Percentiles rank a stretch among this genome's conserved stretches.
Evolutionary conservation across 2,888 invertebrate genomes (phyloP).

Genomic region (Criorhina ranunculi): DNA sequence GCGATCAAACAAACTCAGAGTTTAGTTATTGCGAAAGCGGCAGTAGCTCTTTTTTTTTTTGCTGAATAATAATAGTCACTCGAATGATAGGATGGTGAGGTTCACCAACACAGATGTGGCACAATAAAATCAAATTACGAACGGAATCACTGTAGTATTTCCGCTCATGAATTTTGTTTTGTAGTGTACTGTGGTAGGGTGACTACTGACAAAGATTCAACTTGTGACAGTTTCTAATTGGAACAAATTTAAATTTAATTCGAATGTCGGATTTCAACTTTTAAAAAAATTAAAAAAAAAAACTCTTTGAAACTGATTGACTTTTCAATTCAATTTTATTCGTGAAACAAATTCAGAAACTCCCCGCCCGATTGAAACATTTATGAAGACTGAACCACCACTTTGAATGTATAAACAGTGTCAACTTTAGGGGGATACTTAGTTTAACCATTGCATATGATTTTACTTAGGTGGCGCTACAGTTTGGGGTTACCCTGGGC

Average conservation of each 20-base stretch:
- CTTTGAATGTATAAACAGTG: no score
- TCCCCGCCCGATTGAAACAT: no score
- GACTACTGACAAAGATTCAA: slow-evolving; percentile 2
- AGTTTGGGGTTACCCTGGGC: no score
- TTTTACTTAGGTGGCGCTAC: no score
- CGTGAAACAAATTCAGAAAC: neutral
- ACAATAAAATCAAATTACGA: slow-evolving; percentile 23
- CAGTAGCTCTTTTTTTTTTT: slow-evolving; percentile 20
- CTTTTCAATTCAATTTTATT: neutral
- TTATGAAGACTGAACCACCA: no score
- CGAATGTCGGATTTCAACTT: slow-evolving; percentile 1
- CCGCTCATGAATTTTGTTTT: slow-evolving; percentile 21
- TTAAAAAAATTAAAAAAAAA: no score
- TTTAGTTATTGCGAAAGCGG: slow-evolving; percentile 45
- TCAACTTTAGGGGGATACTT: no score
- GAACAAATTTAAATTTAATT: slow-evolving; percentile 14
- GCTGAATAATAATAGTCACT: slow-evolving; percentile 50
- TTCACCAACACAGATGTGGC: neutral
- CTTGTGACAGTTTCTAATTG: slow-evolving; percentile 4
- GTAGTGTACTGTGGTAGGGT: slow-evolving; percentile 61
- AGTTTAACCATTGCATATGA: no score
- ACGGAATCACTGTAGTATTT: slow-evolving; percentile 49
- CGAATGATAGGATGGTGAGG: neutral
- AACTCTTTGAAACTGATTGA: slow-evolving; percentile 16
- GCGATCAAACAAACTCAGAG: slow-evolving; percentile 28